Evolutionary conservation across 2,797 vertebrate species (phyloP).

Genomic region (Chaetophractus vellerosus): DNA sequence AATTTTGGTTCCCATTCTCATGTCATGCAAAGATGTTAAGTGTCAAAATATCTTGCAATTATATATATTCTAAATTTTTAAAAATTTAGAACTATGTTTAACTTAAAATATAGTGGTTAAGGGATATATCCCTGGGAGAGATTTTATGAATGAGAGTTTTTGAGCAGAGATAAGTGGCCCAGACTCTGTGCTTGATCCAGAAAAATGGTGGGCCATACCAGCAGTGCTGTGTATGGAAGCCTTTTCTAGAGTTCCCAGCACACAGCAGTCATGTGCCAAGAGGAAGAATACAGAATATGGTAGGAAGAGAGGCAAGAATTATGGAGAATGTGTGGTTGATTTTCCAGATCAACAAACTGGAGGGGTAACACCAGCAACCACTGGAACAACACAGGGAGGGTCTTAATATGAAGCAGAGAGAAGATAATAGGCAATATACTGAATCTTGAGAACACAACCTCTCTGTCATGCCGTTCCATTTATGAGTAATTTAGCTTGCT

Average conservation of each 20-base stretch:
- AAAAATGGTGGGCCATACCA: background rate
- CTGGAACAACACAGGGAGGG: background rate
- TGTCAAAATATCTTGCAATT: background rate
- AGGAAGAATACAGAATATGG: background rate
- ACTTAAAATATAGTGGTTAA: background rate
- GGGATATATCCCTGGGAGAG: background rate
- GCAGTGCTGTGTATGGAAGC: background rate
- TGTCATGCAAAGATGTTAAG: background rate
- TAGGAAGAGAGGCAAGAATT: background rate
- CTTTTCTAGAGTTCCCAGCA: background rate
- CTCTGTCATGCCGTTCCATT: background rate
- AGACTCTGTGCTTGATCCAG: background rate
- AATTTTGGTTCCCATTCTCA: background rate
- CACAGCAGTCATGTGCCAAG: background rate
- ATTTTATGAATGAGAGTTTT: constrained; percentile 59
- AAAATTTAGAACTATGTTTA: background rate
- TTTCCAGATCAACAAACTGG: background rate
- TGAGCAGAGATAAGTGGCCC: background rate
- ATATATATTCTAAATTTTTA: background rate
- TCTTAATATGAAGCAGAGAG: background rate
- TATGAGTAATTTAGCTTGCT: background rate
- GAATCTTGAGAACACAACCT: background rate
- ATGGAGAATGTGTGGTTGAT: background rate
- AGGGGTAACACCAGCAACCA: background rate
- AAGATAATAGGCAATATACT: background rate